These are phyloP conservation scores for Acronicta aceris DNA, from an alignment of 2,888 invertebrate species.

Conservation along the genomic window DNA sequence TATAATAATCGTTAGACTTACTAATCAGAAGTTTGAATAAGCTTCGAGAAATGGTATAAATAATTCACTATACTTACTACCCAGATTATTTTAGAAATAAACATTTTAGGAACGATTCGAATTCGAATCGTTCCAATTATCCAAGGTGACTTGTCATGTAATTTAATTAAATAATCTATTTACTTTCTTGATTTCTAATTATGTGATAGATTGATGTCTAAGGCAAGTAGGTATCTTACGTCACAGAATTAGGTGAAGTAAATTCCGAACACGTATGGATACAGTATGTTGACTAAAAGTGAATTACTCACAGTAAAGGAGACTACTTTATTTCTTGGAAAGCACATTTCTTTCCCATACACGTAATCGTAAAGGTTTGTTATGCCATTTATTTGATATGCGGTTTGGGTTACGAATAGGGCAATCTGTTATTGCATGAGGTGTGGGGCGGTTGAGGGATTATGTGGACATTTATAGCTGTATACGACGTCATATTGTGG, in stretches of 20 bases:
- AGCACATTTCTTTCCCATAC: conserved; percentile 21
- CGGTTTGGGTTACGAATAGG: conserved; percentile 23
- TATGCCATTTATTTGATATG: conserved; percentile 28
- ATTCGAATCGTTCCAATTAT: neutral
- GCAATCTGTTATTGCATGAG: conserved; percentile 4
- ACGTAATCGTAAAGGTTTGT: conserved; percentile 16
- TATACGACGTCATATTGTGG: conserved; percentile 2
- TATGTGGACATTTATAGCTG: conserved; percentile 10
- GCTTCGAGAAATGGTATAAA: no score
- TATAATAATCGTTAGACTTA: neutral
- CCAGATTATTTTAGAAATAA: conserved; percentile 6
- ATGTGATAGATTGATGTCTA: conserved; percentile 10
- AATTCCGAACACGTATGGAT: conserved; percentile 25
- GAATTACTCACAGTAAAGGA: conserved; percentile 4
- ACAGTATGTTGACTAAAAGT: conserved; percentile 6
- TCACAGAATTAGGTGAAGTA: conserved; percentile 11
- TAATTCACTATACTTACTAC: neutral
- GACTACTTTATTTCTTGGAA: conserved; percentile 29
- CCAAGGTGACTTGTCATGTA: conserved; percentile 14
- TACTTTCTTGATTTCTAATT: conserved; percentile 8
- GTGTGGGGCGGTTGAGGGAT: conserved; percentile 6
- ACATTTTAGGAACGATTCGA: conserved; percentile 6
- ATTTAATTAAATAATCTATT: conserved; percentile 25
- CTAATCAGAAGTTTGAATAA: neutral
- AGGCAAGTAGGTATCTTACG: neutral